phyloP scores from a whole-genome alignment of 2,888 invertebrate species.

The Tachystola acroxantha region DNA sequence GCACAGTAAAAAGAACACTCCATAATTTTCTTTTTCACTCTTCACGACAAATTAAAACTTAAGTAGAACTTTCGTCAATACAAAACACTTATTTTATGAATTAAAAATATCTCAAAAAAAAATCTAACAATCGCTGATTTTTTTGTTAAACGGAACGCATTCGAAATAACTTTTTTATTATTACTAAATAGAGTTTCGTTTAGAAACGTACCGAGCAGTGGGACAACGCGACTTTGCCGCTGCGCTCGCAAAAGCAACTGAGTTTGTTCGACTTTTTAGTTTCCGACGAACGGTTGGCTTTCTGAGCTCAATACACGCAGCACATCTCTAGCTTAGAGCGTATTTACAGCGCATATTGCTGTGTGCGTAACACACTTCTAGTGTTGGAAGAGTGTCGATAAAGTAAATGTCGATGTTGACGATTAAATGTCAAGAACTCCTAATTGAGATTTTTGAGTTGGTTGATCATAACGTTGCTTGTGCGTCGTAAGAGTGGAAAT shows the following conservation, averaged over 20 bases:
- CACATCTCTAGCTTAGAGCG: constrained; percentile 11
- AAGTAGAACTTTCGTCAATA: constrained; percentile 4
- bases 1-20: constrained; percentile 34
- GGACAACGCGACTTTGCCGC: constrained; percentile 39
- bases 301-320: constrained; percentile 26
- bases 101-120: not conserved
- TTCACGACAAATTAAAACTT: constrained; percentile 19
- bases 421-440: too few relatives aligned
- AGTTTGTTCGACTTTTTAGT: constrained; percentile 38
- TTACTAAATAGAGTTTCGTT: constrained; percentile 16
- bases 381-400: constrained; percentile 6
- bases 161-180: constrained; percentile 29
- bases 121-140: too few relatives aligned
- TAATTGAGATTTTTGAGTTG: too few relatives aligned
- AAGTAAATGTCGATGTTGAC: not conserved
- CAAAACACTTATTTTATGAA: not conserved
- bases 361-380: constrained; percentile 11
- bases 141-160: constrained; percentile 22
- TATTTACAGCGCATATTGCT: constrained; percentile 6
- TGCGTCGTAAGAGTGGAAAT: too few relatives aligned
- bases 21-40: constrained; percentile 20
- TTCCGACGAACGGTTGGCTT: constrained; percentile 48
- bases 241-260: constrained; percentile 50
- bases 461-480: too few relatives aligned
- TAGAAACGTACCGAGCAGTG: constrained; percentile 50